phyloP scores from a whole-genome alignment of 1,140 invertebrate genomes.

The Vanessa tameamea region DNA sequence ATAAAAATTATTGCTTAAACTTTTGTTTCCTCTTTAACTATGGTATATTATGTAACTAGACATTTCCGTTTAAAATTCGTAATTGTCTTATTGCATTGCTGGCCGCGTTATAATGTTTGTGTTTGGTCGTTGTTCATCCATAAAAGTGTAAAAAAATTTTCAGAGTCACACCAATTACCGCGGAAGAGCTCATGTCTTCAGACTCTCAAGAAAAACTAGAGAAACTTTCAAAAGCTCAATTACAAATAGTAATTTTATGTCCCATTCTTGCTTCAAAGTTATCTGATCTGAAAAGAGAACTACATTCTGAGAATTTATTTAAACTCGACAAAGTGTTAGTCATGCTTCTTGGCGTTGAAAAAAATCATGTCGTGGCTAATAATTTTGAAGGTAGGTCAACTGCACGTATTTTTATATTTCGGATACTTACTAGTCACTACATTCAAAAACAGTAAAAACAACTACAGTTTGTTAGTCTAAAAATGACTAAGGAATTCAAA shows the following conservation, averaged over 20 bases:
- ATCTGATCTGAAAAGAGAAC: conserved; percentile 80
- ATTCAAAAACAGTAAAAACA: no score
- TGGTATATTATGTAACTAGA: conserved; percentile 3
- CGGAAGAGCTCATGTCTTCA: conserved; percentile 85
- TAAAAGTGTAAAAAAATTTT: conserved; percentile 38
- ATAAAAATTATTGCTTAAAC: background rate
- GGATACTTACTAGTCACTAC: no score
- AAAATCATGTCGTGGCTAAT: conserved; percentile 59
- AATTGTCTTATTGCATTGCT: background rate
- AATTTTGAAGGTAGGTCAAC: conserved; percentile 63
- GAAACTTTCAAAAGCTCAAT: conserved; percentile 83
- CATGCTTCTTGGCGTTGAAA: conserved; percentile 87
- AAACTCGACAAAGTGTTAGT: conserved; percentile 87
- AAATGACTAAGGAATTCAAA: no score
- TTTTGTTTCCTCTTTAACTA: conserved; percentile 5
- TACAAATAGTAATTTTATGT: conserved; percentile 90
- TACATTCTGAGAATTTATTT: conserved; percentile 83
- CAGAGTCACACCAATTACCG: conserved; percentile 86
- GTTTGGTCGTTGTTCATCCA: background rate
- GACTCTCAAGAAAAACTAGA: conserved; percentile 81
- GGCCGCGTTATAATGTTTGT: background rate
- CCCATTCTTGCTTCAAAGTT: conserved; percentile 86
- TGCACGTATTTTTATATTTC: conserved; percentile 3
- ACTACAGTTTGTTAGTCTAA: no score
- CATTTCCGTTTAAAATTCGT: background rate